Percentiles rank a stretch among this genome's conserved stretches.
These are phyloP conservation scores for Stomorhina lunata DNA, from an alignment of 2,888 invertebrate genomes.

Conservation along the genomic window DNA sequence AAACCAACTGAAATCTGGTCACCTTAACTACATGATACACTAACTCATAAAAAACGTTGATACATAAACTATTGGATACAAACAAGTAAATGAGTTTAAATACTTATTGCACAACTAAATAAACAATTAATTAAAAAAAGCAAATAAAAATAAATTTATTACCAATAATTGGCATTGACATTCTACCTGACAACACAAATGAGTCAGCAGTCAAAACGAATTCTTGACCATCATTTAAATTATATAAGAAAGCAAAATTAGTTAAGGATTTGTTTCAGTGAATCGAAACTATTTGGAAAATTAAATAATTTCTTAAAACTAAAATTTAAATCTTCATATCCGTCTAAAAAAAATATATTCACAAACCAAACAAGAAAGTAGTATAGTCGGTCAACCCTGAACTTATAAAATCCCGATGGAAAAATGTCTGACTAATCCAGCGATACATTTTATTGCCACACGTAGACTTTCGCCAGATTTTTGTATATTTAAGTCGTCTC, in stretches of 20 bases:
- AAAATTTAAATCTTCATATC: no score
- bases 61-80: slow-evolving; percentile 2
- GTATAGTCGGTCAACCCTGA: no score
- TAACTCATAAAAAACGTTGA: neutral
- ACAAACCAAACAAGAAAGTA: no score
- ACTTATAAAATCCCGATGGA: no score
- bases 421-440: no score
- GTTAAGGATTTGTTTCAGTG: no score
- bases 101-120: slow-evolving; percentile 16
- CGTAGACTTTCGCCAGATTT: no score
- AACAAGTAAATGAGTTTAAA: neutral
- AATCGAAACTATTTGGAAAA: no score
- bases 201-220: slow-evolving; percentile 27
- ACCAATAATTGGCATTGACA: slow-evolving; percentile 52
- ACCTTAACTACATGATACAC: slow-evolving; percentile 2
- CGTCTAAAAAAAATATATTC: no score
- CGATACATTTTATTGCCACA: no score
- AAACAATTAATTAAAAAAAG: slow-evolving; percentile 3
- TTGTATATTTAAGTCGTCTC: no score
- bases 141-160: neutral
- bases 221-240: neutral
- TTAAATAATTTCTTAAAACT: no score
- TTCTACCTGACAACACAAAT: slow-evolving; percentile 34
- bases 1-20: neutral
- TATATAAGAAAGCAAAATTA: neutral